Evolutionary conservation across 2,797 vertebrate genomes (phyloP).

Genomic region (Halcyon smyrnensis): DNA sequence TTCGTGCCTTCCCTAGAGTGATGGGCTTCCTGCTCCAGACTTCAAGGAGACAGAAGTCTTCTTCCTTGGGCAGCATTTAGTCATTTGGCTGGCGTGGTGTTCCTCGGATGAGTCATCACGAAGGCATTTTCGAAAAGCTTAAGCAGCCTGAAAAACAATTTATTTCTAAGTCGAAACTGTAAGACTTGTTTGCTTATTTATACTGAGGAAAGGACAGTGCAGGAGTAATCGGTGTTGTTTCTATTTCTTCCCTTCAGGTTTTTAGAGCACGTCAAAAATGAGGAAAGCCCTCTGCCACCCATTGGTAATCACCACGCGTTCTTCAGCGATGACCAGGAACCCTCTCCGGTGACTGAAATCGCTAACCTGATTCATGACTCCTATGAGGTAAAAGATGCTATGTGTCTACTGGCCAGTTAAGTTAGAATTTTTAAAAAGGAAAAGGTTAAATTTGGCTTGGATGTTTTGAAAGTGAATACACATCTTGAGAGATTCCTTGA

Average conservation of each 20-base stretch:
- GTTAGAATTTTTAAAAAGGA: not conserved
- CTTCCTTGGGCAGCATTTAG: slow-evolving; percentile 16
- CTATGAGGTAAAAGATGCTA: slow-evolving; percentile 83
- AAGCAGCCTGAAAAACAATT: not conserved
- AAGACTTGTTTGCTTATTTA: not conserved
- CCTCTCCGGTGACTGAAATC: slow-evolving; percentile 83
- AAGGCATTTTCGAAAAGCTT: not conserved
- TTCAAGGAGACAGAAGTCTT: slow-evolving; percentile 38
- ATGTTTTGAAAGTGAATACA: not conserved
- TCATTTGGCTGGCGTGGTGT: not conserved
- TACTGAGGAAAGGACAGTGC: not conserved
- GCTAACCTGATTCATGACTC: slow-evolving; percentile 88
- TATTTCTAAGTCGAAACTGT: not conserved
- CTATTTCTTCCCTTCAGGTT: slow-evolving; percentile 80
- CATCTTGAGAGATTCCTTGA: not conserved
- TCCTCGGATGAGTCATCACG: not conserved
- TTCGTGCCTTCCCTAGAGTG: slow-evolving; percentile 1
- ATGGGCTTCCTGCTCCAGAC: slow-evolving; percentile 1
- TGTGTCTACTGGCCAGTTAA: not conserved
- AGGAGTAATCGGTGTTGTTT: not conserved
- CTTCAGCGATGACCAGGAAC: slow-evolving; percentile 75
- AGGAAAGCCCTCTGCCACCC: slow-evolving; percentile 80
- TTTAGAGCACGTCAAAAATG: slow-evolving; percentile 88
- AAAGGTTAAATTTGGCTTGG: not conserved
- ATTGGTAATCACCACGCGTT: slow-evolving; percentile 76